phyloP scores from a whole-genome alignment of 2,888 invertebrate species.

The Eledone cirrhosa region DNA sequence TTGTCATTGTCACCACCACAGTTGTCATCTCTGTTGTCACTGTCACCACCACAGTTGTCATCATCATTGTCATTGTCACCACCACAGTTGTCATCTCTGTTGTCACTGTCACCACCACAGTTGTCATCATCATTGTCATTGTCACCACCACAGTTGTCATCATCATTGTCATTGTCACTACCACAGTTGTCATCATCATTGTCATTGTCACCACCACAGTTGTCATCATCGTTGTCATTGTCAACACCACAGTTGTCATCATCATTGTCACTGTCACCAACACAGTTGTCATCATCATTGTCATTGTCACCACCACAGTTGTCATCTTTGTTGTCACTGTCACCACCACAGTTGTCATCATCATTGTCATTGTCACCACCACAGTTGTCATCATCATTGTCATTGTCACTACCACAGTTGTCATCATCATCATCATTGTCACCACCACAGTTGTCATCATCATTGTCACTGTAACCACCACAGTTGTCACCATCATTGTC shows the following conservation, averaged over 20 bases:
- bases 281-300: constrained; percentile 19
- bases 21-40: not conserved
- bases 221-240: constrained; percentile 28
- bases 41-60: not conserved
- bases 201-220: no score
- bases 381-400: no score
- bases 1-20: not conserved
- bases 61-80: no score
- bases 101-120: constrained; percentile 21
- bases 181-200: no score
- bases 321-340: no score
- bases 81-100: constrained; percentile 11
- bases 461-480: not conserved
- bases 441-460: no score
- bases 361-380: no score
- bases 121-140: constrained; percentile 26
- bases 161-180: no score
- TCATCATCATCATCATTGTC: not conserved
- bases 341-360: no score
- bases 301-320: no score
- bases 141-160: no score
- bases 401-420: not conserved
- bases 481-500: not conserved
- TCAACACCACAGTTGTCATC: constrained; percentile 22
- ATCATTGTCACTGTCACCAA: constrained; percentile 18